These are phyloP conservation scores for Nothoprocta pentlandii DNA, from an alignment of 2,113 vertebrate genomes.

Conservation along the genomic window DNA sequence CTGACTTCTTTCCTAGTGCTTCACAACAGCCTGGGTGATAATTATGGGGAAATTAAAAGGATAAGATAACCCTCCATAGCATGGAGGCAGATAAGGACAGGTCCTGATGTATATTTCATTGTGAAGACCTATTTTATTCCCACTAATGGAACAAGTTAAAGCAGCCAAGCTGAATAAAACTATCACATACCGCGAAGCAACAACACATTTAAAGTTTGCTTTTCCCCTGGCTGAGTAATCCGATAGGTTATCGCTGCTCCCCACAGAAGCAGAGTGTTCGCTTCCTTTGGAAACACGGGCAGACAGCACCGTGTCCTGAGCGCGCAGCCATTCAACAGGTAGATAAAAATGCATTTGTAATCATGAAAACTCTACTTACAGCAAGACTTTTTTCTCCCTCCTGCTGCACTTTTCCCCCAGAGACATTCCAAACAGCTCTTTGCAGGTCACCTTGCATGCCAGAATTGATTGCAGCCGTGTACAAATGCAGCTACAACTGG, in stretches of 20 bases:
- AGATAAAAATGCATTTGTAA: rapidly evolving
- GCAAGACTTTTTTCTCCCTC: rapidly evolving
- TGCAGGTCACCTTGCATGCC: background rate
- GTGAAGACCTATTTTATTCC: conserved; percentile 22
- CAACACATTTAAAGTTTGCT: background rate
- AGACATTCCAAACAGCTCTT: background rate
- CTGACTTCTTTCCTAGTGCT: background rate
- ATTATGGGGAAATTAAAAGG: conserved; percentile 19
- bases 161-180: conserved; percentile 56
- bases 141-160: conserved; percentile 48
- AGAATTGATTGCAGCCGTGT: background rate
- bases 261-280: background rate
- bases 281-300: background rate
- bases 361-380: rapidly evolving
- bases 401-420: background rate
- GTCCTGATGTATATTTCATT: background rate
- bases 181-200: background rate
- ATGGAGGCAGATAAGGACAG: conserved; percentile 57
- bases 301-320: background rate
- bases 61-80: conserved; percentile 32
- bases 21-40: background rate
- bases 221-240: background rate
- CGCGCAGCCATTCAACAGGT: background rate
- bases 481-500: rapidly evolving
- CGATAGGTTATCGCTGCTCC: background rate